Percentiles rank a stretch among this genome's conserved stretches.
These are phyloP conservation scores for Solenodon paradoxus DNA, from an alignment of 2,113 vertebrate species.

Conservation along the genomic window DNA sequence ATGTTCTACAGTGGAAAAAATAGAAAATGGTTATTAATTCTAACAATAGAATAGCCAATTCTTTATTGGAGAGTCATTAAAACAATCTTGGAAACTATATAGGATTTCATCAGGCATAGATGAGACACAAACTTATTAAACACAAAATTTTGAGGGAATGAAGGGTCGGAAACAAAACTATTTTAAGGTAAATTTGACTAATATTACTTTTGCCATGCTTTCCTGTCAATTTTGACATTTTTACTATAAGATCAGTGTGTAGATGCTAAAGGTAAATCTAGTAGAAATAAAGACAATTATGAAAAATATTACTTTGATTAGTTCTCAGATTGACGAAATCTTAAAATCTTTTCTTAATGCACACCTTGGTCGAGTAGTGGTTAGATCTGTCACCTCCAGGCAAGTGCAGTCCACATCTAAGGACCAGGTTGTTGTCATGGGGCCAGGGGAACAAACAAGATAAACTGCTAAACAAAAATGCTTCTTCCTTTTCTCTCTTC, in stretches of 20 bases:
- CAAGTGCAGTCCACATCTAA: no score
- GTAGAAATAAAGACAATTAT: not conserved
- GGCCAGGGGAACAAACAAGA: no score
- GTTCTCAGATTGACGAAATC: not conserved
- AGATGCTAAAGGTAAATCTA: slow-evolving; percentile 20
- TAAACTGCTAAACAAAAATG: no score
- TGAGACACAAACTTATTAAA: not conserved
- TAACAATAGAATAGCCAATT: not conserved
- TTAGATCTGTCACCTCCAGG: no score
- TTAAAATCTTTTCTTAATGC: slow-evolving; percentile 34
- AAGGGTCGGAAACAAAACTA: slow-evolving; percentile 5
- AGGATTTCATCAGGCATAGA: not conserved
- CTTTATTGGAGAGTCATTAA: not conserved
- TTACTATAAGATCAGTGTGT: not conserved
- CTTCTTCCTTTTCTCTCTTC: no score
- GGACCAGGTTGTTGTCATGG: no score
- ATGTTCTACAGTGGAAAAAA: not conserved
- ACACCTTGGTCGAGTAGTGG: no score
- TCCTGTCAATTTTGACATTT: slow-evolving; percentile 53
- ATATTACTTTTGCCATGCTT: slow-evolving; percentile 46
- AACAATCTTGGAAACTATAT: not conserved
- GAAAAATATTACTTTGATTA: slow-evolving; percentile 20
- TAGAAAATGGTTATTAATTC: not conserved
- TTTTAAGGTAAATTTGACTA: slow-evolving; percentile 14
- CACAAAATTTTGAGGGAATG: not conserved